Base-by-base conservation (phyloP, 2,888 invertebrate genomes). In the Reticulitermes lucifugus region DNA sequence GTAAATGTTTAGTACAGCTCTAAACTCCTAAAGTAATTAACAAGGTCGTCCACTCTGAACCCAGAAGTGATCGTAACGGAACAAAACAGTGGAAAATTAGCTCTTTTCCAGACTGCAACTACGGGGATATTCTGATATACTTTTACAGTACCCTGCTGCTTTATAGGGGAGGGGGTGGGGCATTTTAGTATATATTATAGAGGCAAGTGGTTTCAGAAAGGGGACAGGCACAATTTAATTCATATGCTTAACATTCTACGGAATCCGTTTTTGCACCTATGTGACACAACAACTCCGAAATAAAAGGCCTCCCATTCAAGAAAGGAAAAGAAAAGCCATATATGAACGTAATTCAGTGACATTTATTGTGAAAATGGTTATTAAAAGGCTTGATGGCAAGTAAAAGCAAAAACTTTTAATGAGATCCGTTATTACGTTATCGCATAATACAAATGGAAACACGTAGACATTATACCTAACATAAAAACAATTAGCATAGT, bases 1-100 rank as follows among this genome's bases (percentile, higher is more conserved):
- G 79, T 79, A 79, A 79, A 79, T 79, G 79, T 79, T 79, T 79
- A 79, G 79, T 79, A 43, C 55, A 9, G 51, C 46, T 79, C 79
- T 79, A 79, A 79, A 79, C 79, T 55, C 51, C 25, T 46, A n/a
- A 29, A 79, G 79, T 55, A 79, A 79, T 79, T 79, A 79, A 79
- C 79, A 79, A 14, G 46, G 25, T 25, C 79, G n/a, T 79, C 51
- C 79, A 79, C 46, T 46, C 29, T 51, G 51, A 18, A 46, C 25
- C 79, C 79, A 65, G 65, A 25, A 77, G 46, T 25, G 79, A 79
- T 25, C 46, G 79, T 79, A 79, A 51, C 79, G 29, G n/a, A 79
- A n/a, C 51, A 79, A 46, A 79, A 79, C 79, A 79, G 46, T 77
- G 79, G 55, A 55, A 55, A 79, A 79, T 46, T 25, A 55, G 9